Percentiles rank a stretch among this genome's conserved stretches.
Evolutionary conservation across 1,140 invertebrate species (phyloP).

Genomic region (Bombus superbus): DNA sequence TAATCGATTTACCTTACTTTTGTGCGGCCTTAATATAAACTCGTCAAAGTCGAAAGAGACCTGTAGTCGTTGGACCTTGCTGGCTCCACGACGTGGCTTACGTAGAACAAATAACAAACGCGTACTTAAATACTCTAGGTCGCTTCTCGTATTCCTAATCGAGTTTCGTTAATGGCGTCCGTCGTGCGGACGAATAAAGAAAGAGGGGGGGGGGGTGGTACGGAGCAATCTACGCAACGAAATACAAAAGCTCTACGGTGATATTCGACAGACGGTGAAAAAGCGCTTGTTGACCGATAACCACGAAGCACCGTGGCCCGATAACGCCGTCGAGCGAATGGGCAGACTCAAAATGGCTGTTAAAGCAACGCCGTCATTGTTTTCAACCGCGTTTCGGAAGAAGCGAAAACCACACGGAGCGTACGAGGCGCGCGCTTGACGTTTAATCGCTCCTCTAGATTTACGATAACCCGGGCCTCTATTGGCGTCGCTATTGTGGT

Average conservation of each 20-base stretch:
- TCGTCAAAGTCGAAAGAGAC: not conserved
- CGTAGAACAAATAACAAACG: not conserved
- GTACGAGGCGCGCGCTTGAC: slow-evolving; percentile 65
- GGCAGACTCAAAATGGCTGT: slow-evolving; percentile 68
- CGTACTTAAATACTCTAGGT: not conserved
- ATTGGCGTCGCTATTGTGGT: slow-evolving; percentile 52
- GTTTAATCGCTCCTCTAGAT: slow-evolving; percentile 74
- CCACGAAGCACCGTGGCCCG: slow-evolving; percentile 22
- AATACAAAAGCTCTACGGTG: not conserved
- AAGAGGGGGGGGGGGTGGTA: too few relatives aligned
- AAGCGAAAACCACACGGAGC: slow-evolving; percentile 64
- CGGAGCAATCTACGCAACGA: not conserved
- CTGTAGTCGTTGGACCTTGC: fast-evolving
- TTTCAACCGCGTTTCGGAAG: slow-evolving; percentile 61
- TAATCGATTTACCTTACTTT: slow-evolving; percentile 38
- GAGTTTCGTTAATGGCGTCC: too few relatives aligned
- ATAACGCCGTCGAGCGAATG: slow-evolving; percentile 66
- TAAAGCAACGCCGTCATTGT: slow-evolving; percentile 72
- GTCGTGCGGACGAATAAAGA: not conserved
- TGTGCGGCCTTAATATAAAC: not conserved
- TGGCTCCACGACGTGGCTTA: too few relatives aligned
- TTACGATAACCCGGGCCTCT: slow-evolving; percentile 70
- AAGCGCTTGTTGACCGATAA: slow-evolving; percentile 25
- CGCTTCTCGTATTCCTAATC: not conserved
- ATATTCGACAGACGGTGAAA: slow-evolving; percentile 16